Evolutionary conservation across 2,888 invertebrate species (phyloP).

Genomic region (Achlya flavicornis): DNA sequence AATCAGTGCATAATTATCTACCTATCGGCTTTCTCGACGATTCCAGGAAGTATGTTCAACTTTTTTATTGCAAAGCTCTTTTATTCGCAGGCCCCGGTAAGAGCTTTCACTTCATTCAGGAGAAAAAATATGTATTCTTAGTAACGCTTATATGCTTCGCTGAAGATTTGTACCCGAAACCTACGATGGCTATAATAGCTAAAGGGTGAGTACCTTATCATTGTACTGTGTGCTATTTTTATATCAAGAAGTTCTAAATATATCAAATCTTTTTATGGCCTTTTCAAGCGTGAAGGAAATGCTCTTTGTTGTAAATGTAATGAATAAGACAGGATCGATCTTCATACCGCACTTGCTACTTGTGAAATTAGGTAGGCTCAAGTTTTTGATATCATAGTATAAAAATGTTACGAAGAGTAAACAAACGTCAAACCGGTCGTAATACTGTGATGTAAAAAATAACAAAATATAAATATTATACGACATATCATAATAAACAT

Average conservation of each 20-base stretch:
- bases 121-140: conserved; percentile 79
- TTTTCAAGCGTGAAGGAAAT: not conserved
- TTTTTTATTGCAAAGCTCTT: conserved; percentile 17
- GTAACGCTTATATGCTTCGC: conserved; percentile 84
- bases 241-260: not conserved
- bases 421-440: not conserved
- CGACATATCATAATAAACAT: too few relatives aligned
- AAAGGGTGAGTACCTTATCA: conserved; percentile 58
- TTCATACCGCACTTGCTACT: too few relatives aligned
- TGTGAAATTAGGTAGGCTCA: too few relatives aligned
- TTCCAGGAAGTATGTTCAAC: conserved; percentile 11
- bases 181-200: conserved; percentile 78
- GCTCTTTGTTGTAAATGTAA: not conserved
- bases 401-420: not conserved
- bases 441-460: not conserved
- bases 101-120: conserved; percentile 79
- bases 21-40: conserved; percentile 6
- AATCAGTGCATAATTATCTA: conserved; percentile 13
- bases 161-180: conserved; percentile 84
- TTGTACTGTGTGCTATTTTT: not conserved
- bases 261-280: not conserved
- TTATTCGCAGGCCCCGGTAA: conserved; percentile 79
- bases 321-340: not conserved
- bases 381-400: too few relatives aligned
- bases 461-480: too few relatives aligned